These are phyloP conservation scores for Sander lucioperca DNA, from an alignment of 2,113 vertebrate genomes.

Conservation along the genomic window DNA sequence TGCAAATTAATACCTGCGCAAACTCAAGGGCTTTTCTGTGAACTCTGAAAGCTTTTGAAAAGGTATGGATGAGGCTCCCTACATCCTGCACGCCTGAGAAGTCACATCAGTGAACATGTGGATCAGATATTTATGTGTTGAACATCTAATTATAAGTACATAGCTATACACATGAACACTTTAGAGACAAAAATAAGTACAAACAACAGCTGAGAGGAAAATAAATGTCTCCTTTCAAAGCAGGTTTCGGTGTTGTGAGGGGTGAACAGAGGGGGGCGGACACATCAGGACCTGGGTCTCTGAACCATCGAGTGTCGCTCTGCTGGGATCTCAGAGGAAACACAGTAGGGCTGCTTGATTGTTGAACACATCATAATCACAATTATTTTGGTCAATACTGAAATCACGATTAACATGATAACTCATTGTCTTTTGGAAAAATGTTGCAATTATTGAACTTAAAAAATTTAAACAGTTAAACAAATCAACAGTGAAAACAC, in stretches of 20 bases:
- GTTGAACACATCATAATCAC: neutral
- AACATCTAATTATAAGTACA: neutral
- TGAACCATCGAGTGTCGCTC: neutral
- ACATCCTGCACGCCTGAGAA: constrained; percentile 9
- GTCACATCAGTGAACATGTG: neutral
- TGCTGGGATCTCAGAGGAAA: neutral
- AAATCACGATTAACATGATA: too few species aligned
- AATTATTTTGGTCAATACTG: too few species aligned
- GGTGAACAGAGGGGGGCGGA: constrained; percentile 14
- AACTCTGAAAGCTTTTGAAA: constrained; percentile 36
- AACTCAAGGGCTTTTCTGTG: constrained; percentile 46
- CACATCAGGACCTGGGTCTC: too few species aligned
- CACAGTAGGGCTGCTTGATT: neutral
- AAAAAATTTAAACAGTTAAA: too few species aligned
- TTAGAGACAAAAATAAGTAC: neutral
- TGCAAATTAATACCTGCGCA: constrained; percentile 65
- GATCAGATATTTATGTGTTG: neutral
- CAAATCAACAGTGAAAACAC: too few species aligned
- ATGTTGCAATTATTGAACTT: too few species aligned
- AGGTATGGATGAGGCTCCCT: neutral
- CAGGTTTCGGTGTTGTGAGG: constrained; percentile 15
- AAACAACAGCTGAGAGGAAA: neutral
- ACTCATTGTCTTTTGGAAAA: too few species aligned
- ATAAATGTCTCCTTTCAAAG: neutral
- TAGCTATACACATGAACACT: neutral